These are phyloP conservation scores for Vespertilio murinus DNA, from an alignment of 2,797 vertebrate species.

Conservation along the genomic window DNA sequence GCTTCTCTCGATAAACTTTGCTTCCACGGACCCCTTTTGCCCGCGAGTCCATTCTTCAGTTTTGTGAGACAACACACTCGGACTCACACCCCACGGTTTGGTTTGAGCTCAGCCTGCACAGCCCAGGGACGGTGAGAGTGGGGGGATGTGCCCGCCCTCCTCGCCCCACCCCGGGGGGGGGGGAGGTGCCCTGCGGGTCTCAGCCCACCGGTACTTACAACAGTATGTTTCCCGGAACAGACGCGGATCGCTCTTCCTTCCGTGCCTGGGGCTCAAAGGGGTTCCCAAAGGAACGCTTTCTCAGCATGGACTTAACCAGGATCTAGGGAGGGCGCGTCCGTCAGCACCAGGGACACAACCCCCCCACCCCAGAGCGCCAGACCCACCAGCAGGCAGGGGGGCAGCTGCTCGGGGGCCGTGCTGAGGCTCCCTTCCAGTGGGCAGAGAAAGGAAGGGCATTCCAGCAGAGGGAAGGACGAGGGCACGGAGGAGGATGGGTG, in stretches of 20 bases:
- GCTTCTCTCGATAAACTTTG: too few relatives aligned
- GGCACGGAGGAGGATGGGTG: background rate
- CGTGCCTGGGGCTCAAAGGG: conserved; percentile 91
- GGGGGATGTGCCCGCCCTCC: background rate
- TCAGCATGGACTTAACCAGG: conserved; percentile 96
- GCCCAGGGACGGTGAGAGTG: background rate
- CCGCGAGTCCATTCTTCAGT: too few relatives aligned
- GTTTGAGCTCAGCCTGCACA: background rate
- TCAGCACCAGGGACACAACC: background rate
- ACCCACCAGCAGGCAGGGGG: rapidly evolving
- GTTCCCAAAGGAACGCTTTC: conserved; percentile 97
- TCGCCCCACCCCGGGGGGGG: background rate
- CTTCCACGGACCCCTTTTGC: too few relatives aligned
- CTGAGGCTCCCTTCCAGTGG: background rate
- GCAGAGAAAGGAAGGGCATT: background rate
- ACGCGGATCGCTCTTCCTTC: conserved; percentile 93
- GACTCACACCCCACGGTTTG: too few relatives aligned
- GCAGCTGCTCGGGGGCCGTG: background rate
- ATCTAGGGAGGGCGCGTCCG: conserved; percentile 85
- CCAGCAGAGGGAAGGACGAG: background rate
- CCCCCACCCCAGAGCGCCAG: background rate
- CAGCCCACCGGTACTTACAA: conserved; percentile 86
- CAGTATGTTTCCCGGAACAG: conserved; percentile 93
- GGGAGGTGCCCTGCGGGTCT: background rate
- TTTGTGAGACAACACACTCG: too few relatives aligned